Evolutionary conservation across 2,888 invertebrate species (phyloP).

Genomic region (Galerucella pusilla): DNA sequence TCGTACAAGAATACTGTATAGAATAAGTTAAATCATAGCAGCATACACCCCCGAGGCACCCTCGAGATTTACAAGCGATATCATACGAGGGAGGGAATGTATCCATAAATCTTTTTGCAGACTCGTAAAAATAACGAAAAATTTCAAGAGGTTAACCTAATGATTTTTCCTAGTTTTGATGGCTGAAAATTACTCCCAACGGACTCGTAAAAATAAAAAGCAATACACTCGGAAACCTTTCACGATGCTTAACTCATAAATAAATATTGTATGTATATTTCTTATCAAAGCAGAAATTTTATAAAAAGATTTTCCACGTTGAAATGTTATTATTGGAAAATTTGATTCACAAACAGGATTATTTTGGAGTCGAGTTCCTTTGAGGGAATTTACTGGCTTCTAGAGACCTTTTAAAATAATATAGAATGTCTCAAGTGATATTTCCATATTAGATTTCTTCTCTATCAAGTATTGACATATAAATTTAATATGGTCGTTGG

Average conservation of each 20-base stretch:
- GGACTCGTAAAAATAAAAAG: slow-evolving; percentile 25
- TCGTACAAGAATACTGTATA: not conserved
- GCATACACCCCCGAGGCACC: not conserved
- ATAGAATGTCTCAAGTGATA: too few relatives aligned
- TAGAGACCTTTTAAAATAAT: too few relatives aligned
- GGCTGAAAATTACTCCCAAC: slow-evolving; percentile 24
- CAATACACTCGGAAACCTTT: slow-evolving; percentile 13
- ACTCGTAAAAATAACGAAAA: slow-evolving; percentile 31
- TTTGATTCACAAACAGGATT: too few relatives aligned
- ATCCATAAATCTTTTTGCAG: slow-evolving; percentile 22
- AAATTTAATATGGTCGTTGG: too few relatives aligned
- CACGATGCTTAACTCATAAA: slow-evolving; percentile 10
- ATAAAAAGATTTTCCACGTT: not conserved
- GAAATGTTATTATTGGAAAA: too few relatives aligned
- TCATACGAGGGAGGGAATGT: not conserved
- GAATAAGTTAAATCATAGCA: slow-evolving; percentile 1
- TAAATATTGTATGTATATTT: slow-evolving; percentile 10
- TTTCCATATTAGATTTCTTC: too few relatives aligned
- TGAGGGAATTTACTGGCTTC: too few relatives aligned
- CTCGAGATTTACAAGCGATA: slow-evolving; percentile 11
- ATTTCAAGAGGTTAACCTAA: slow-evolving; percentile 27
- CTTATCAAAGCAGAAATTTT: not conserved
- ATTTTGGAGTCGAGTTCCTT: too few relatives aligned
- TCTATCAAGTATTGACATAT: too few relatives aligned
- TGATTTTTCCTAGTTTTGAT: slow-evolving; percentile 28